Base-by-base conservation (phyloP, 35 echinoderm and acorn worm genomes). In the Ptychodera flava region DNA sequence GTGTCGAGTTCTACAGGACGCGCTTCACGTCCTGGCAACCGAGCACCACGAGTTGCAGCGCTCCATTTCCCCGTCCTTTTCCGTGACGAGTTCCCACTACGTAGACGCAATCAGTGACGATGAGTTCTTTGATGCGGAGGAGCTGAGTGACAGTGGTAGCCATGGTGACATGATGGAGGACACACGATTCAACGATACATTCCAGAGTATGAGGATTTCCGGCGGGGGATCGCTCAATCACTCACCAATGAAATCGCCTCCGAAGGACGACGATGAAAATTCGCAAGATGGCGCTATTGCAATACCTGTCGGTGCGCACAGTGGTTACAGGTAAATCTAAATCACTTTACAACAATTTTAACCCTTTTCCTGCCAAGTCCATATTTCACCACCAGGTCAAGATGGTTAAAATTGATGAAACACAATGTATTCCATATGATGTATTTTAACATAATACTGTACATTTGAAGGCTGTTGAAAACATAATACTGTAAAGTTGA, bases 31-130 rank as follows among this genome's bases (percentile, higher is more conserved):
- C 31, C 76, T 91, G 10, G 90, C 90, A 32, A 85, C 86, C 35
- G 90, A 91, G 82, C 90, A 91, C 64, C 90, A 91, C 80, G 36
- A 78, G 12, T 35, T 91, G 30, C 80, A 87, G 32, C 80, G 86
- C 33, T 82, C 45, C 6, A 64, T 64, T 64, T 64, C 45, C 6
- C 45, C 45, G 6, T 64, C 45, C 6, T 64, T 64, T 64, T 64
- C 45, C 45, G 45, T 64, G 45, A 64, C 45, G 45, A 64, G 45
- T 64, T 64, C 45, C 45, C 45, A 64, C 45, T 64, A 64, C 45
- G 22, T 64, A 64, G 45, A 64, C 45, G 45, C 45, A 22, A 64
- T 64, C 22, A 64, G 45, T 64, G 90, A 87, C 22, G 85, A 85
- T 78, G 33, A 81, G 2, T 86, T 45, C 45, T 86, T 34, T 30